Conservation (phyloP, 2,797 vertebrate genomes). For the Mionectes olivaceus region DNA sequence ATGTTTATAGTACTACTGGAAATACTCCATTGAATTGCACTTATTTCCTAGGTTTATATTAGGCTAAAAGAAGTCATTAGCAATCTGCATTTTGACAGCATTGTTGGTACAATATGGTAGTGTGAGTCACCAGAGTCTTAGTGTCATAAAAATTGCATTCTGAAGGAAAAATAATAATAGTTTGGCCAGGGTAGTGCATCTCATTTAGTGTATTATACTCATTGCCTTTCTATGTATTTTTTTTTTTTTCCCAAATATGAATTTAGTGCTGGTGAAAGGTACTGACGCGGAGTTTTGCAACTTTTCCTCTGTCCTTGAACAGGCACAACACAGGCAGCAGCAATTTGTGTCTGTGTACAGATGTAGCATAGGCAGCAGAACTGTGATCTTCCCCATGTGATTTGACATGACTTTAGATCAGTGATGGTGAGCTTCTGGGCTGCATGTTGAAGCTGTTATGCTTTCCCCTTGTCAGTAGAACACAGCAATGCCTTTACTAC, state of each 20-base stretch:
- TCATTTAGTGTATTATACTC: background rate
- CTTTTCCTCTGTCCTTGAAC: background rate
- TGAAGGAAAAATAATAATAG: background rate
- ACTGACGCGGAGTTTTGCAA: background rate
- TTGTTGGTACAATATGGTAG: constrained; percentile 15
- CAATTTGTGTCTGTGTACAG: background rate
- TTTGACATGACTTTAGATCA: background rate
- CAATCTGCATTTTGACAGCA: constrained; percentile 39
- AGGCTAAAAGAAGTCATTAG: constrained; percentile 29
- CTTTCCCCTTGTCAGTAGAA: background rate
- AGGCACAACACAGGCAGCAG: background rate
- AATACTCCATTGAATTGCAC: background rate
- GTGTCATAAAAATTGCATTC: background rate
- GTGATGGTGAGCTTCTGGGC: background rate
- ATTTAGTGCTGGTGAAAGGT: background rate
- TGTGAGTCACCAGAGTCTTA: constrained; percentile 47
- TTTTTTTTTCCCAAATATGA: background rate
- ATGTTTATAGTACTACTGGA: background rate
- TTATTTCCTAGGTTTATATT: background rate
- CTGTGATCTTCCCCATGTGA: background rate
- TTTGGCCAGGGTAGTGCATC: background rate
- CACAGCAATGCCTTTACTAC: background rate
- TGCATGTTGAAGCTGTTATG: accelerated
- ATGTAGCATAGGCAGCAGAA: background rate
- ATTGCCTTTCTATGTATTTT: background rate